A percentile compares a stretch with the other conserved stretches of the same genome.
phyloP scores from a whole-genome alignment of 1,140 invertebrate species.

The Neotoxoptera formosana region DNA sequence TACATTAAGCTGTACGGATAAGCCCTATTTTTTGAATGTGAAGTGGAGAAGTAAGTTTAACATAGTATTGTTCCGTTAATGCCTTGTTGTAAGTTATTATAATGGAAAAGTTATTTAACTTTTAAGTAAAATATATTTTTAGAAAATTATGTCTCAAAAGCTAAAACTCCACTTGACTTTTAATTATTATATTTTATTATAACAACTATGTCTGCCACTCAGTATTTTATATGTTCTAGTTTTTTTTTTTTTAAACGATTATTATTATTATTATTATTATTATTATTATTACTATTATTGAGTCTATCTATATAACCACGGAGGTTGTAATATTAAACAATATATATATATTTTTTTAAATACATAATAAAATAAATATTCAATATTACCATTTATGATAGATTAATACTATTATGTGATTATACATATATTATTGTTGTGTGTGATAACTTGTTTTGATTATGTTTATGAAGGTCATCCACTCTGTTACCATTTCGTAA shows the following conservation, averaged over 20 bases:
- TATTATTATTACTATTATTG: conserved; percentile 34
- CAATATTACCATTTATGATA: background rate
- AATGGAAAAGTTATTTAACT: background rate
- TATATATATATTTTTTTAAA: conserved; percentile 47
- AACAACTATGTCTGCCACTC: conserved; percentile 16
- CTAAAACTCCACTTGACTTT: conserved; percentile 28
- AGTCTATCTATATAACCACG: conserved; percentile 25
- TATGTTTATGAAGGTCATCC: conserved; percentile 28
- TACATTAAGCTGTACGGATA: background rate
- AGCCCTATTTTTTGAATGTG: background rate
- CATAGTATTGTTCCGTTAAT: background rate
- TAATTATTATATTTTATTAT: conserved; percentile 26
- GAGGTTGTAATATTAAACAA: conserved; percentile 35
- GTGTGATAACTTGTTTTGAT: conserved; percentile 31
- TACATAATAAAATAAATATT: conserved; percentile 37
- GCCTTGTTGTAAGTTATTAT: background rate
- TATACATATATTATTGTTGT: conserved; percentile 12
- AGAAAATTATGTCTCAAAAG: background rate
- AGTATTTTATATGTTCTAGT: conserved; percentile 34
- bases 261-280: too few relatives aligned
- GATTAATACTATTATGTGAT: conserved; percentile 6
- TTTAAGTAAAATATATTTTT: background rate
- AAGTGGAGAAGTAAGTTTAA: conserved; percentile 25
- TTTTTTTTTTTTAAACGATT: conserved; percentile 35
- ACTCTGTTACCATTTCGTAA: conserved; percentile 26